Base-by-base conservation (phyloP, 2,113 vertebrate genomes). In the Trogon melanurus region DNA sequence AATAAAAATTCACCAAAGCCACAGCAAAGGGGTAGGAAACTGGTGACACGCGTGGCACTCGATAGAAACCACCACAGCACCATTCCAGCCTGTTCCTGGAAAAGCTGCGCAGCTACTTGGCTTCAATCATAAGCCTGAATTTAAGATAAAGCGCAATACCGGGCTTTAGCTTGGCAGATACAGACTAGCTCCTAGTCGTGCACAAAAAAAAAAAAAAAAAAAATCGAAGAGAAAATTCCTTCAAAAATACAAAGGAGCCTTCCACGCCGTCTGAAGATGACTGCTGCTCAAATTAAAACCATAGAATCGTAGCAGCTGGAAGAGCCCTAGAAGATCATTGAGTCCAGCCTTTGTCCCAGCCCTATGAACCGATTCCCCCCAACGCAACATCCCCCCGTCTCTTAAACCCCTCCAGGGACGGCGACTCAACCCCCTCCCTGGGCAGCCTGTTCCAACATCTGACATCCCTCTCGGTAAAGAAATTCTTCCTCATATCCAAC, bases 181-280 rank as follows among this genome's bases (percentile, higher is more conserved):
- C 10, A 74, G 62, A 48, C 10, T 54, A 75, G 75, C 25, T 56
- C 71, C 10, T 20, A 48, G 29, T 20, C 45, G 62, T 8, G 29
- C 41, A 11, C 41, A 11, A 41, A 41, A 41, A 36, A 10, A 11
- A 20, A n/a, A 70, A 36, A 36, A 36, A 36, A 36, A 36, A 36
- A 60, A 70, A 19, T 0, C 0, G 3, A 45, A 21, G 22, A 20
- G 13, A 76, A n/a, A 34, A 50, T 16, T 38, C 16, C 32, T 53
- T 32, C 56, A 20, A 16, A 88, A 71, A 72, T 26, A 36, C 1
- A 13, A 30, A 47, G 17, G 25, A 62, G 16, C 22, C 58, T 56
- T 41, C 27, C 44, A 14, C 0, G 22, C 34, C 60, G 44, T 17
- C 51, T 34, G 29, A 83, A 85, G 95, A 38, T 5, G 6, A 38